phyloP scores from a whole-genome alignment of 30 jellyfish, hydroid and myxozoan genomes.

The Hydra vulgaris region DNA sequence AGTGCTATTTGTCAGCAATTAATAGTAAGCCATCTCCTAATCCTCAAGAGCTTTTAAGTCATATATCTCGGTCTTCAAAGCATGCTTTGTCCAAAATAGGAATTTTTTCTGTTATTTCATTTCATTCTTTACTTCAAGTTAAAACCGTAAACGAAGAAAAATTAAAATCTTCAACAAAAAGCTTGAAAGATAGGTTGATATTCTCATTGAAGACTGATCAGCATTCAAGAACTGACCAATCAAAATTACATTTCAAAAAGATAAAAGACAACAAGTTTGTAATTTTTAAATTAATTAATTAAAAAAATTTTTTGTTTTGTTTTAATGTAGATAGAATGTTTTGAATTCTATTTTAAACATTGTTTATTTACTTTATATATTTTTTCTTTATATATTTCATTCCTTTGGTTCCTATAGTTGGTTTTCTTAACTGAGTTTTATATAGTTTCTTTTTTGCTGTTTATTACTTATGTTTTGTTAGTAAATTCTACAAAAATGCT shows the following conservation, averaged over 20 bases:
- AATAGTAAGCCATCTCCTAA: slow-evolving; percentile 60
- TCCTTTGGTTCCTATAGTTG: too few species aligned
- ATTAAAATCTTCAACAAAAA: slow-evolving; percentile 32
- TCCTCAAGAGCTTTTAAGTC: slow-evolving; percentile 71
- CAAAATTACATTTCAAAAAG: background rate
- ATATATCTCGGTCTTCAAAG: slow-evolving; percentile 63
- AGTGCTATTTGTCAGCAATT: slow-evolving; percentile 70
- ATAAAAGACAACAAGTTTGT: background rate
- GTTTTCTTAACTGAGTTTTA: too few species aligned
- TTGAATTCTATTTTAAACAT: too few species aligned
- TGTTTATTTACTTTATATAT: too few species aligned
- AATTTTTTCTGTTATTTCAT: slow-evolving; percentile 82
- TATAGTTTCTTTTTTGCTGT: too few species aligned
- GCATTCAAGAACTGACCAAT: background rate
- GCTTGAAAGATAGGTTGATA: slow-evolving; percentile 59
- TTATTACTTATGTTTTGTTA: too few species aligned
- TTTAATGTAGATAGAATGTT: too few species aligned
- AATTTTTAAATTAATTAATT: too few species aligned
- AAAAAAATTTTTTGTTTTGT: background rate
- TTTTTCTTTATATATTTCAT: too few species aligned
- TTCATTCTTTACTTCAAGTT: slow-evolving; percentile 68
- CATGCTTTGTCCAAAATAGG: slow-evolving; percentile 85
- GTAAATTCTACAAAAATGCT: too few species aligned
- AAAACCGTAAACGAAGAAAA: slow-evolving; percentile 44
- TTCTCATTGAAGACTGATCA: slow-evolving; percentile 35